Percentiles rank a stretch among this genome's conserved stretches.
Evolutionary conservation across 2,113 vertebrate genomes (phyloP).

Genomic region (Bagarius yarrelli): DNA sequence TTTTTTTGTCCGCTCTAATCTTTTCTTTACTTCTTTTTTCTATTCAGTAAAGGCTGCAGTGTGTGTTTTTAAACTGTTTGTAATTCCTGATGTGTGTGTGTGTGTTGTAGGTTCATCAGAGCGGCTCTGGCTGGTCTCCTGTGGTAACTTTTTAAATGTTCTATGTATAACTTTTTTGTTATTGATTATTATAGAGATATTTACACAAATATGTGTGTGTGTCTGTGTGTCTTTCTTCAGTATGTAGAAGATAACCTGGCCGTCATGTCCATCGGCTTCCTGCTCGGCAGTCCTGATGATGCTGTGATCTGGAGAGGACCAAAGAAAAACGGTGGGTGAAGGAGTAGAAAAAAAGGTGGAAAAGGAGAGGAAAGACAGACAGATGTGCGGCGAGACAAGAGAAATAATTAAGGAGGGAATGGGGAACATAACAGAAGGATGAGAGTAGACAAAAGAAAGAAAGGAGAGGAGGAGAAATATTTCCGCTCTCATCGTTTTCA

Average conservation of each 20-base stretch:
- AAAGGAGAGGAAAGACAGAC: neutral
- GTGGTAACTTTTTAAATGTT: slow-evolving; percentile 76
- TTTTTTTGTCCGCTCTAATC: too few relatives aligned
- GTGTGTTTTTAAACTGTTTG: too few relatives aligned
- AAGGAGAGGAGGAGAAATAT: neutral
- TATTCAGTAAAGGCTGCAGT: too few relatives aligned
- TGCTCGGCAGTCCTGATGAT: slow-evolving; percentile 90
- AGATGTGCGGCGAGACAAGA: too few relatives aligned
- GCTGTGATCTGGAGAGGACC: slow-evolving; percentile 98
- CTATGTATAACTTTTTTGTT: too few relatives aligned
- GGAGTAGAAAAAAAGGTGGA: neutral
- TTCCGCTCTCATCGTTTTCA: neutral
- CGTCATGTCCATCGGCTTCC: slow-evolving; percentile 95
- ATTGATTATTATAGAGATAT: neutral
- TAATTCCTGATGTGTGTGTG: neutral
- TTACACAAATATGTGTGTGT: neutral
- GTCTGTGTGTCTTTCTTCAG: slow-evolving; percentile 64
- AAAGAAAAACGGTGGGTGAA: slow-evolving; percentile 87
- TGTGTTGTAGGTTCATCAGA: slow-evolving; percentile 87
- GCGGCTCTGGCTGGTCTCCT: slow-evolving; percentile 97
- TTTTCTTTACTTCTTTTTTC: too few relatives aligned
- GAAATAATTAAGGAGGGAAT: too few relatives aligned
- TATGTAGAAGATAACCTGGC: slow-evolving; percentile 93
- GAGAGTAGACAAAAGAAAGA: neutral
- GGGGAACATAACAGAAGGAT: too few relatives aligned